Base-by-base conservation (phyloP, 2,113 vertebrate species). In the zebrafish (Danio rerio) region DNA sequence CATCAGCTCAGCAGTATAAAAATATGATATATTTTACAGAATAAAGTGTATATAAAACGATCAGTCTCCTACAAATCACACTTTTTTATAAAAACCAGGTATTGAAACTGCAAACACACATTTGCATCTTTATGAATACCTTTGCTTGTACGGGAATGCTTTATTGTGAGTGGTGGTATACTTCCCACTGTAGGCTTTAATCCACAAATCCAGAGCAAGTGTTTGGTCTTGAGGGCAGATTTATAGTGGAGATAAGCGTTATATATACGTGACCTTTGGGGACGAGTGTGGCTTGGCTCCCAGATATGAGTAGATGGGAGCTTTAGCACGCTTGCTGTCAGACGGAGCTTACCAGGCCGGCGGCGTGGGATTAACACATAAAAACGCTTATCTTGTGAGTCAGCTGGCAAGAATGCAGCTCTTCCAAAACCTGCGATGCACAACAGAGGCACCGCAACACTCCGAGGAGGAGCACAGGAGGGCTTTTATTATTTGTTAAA, bases 241-340 rank as follows among this genome's bases (percentile, higher is more conserved):
- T 92, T 90, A 86, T 81, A 81, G 87, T 79, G 86, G 85, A 82
- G 81, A 90, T 91, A 82, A 86, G 85, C 89, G 78, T 88, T 89
- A 90, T 87, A 88, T 90, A 89, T 89, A 87, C 91, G 72, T 79
- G 88, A 94, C 88, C 91, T 90, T 90, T 79, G 77, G 21, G 42
- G 89, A 90, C 86, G 87, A 69, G 69, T 31, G 87, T 88, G 88
- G 89, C 89, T 92, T 85, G 89, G 84, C 91, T 93, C 78, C 49
- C 62, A 80, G 68, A 61, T 70, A 45, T 49, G 47, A 65, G 63
- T 40, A 9, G 70, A 9, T 81, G 53, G 69, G 4, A 83, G 45
- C 11, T 50, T 87, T 87, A 80, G 84, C 65, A 69, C 49, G 18
- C 82, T 86, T 47, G 78, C 77, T 53, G 69, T 16, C 55, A 77